Evolutionary conservation across 30 jellyfish, hydroid and myxozoan species (phyloP), one percentile per base, ranked within the genome.

Genomic region (Cassiopea andromeda): DNA sequence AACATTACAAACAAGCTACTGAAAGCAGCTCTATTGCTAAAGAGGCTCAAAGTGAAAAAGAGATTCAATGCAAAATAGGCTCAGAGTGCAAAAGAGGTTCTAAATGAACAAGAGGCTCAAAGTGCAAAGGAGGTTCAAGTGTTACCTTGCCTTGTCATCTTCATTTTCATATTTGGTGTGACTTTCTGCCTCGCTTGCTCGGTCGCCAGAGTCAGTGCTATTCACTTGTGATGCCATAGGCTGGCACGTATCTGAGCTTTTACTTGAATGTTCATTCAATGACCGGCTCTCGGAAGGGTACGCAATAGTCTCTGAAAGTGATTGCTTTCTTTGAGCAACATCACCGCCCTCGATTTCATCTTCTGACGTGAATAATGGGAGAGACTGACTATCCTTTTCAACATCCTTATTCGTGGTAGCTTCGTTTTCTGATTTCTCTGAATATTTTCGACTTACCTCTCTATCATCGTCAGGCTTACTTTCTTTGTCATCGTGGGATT

Each of bases 91-190:
- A 10, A 54, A 54, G 7, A 54, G 10, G 64, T 54, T 54, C 64
- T 10, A 54, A 6, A 10, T 3, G 64, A 3, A 10, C 7, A 43
- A 10, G 15, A 43, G 77, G 77, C 44, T 18, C 15, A 14, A 70
- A 15, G 48, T 46, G 45, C 44, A 18, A 50, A 58, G 44, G 44
- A 46, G 66, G 83, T 68, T 75, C 69, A 69, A 67, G 71, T 80
- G 92, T 77, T 93, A 93, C 98, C 98, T 93, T 93, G 97, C 98
- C 98, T 93, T 87, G 92, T 89, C 91, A 27, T 74, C 93, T 60
- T 19, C 78, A 17, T 66, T 61, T 18, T 0, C 13, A 4, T 2
- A 17, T 15, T 10, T 58, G 18, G 17, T 67, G 13, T 75, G 78
- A 46, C 1, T 59, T 19, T 45, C 89, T 9, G 66, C 27, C 18